Conservation (phyloP, 2,113 vertebrate genomes). For the Salvator merianae region DNA sequence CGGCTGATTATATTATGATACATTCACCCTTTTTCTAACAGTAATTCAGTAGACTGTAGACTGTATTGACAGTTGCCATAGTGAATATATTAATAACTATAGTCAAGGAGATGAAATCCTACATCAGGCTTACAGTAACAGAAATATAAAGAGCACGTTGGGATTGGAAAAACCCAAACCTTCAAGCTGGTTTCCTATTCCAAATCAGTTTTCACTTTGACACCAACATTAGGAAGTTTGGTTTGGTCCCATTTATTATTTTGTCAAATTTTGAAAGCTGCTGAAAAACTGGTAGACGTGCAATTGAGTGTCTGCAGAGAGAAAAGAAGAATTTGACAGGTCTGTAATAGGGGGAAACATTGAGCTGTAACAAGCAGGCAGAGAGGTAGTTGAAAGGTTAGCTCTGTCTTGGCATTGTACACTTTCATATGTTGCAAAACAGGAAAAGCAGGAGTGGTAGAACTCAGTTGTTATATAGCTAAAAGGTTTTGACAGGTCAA, state of each 20-base stretch:
- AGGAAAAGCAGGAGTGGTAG: neutral
- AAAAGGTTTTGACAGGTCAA: slow-evolving; percentile 37
- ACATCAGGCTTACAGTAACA: neutral
- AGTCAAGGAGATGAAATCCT: neutral
- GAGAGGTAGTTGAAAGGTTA: slow-evolving; percentile 9
- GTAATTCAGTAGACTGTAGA: neutral
- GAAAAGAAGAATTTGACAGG: slow-evolving; percentile 10
- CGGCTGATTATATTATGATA: neutral
- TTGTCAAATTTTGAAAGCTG: slow-evolving; percentile 24
- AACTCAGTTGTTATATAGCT: slow-evolving; percentile 15
- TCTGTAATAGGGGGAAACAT: slow-evolving; percentile 26
- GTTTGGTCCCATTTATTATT: neutral
- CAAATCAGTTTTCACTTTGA: slow-evolving; percentile 10
- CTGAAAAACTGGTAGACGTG: slow-evolving; percentile 20
- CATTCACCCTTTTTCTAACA: neutral
- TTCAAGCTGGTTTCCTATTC: neutral
- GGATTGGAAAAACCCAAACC: neutral
- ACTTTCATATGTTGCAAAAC: neutral
- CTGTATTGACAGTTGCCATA: neutral
- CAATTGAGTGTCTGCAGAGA: neutral
- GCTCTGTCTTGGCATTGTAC: neutral
- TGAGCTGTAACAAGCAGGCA: neutral
- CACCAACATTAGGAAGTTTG: slow-evolving; percentile 1
- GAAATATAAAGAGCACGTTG: neutral
- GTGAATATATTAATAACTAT: neutral